Percentiles rank a stretch among this genome's conserved stretches.
phyloP scores from a whole-genome alignment of 2,797 vertebrate genomes.

The Sebastes kiyomatsui region DNA sequence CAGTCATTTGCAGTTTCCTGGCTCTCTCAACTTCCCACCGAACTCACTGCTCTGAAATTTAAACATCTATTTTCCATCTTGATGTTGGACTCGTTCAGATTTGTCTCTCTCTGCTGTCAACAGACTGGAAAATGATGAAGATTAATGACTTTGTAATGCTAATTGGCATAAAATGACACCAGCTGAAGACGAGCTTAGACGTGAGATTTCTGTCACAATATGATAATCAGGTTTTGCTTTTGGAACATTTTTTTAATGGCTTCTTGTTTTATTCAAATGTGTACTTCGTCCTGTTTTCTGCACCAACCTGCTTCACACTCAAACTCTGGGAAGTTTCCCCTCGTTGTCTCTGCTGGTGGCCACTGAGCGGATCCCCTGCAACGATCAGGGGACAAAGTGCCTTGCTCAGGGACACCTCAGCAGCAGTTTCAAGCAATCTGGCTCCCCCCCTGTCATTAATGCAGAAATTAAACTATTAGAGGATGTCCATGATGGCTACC shows the following conservation, averaged over 20 bases:
- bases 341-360: neutral
- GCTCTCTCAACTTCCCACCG: neutral
- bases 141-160: slow-evolving; percentile 14
- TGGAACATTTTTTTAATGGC: neutral
- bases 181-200: neutral
- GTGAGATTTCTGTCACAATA: neutral
- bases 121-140: slow-evolving; percentile 11
- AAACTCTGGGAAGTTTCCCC: neutral
- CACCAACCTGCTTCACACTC: neutral
- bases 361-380: slow-evolving; percentile 47
- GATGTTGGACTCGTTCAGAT: neutral
- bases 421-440: slow-evolving; percentile 3
- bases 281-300: neutral
- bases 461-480: too few relatives aligned
- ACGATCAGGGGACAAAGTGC: slow-evolving; percentile 48
- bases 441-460: neutral
- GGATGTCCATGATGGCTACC: slow-evolving; percentile 1
- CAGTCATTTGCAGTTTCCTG: neutral
- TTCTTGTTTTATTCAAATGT: neutral
- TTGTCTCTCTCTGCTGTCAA: neutral
- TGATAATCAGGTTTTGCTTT: neutral
- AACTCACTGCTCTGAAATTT: neutral
- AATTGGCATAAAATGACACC: slow-evolving; percentile 6
- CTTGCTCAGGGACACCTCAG: slow-evolving; percentile 51
- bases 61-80: neutral